These are phyloP conservation scores for Craseonycteris thonglongyai DNA, from an alignment of 2,113 vertebrate genomes.

Conservation along the genomic window DNA sequence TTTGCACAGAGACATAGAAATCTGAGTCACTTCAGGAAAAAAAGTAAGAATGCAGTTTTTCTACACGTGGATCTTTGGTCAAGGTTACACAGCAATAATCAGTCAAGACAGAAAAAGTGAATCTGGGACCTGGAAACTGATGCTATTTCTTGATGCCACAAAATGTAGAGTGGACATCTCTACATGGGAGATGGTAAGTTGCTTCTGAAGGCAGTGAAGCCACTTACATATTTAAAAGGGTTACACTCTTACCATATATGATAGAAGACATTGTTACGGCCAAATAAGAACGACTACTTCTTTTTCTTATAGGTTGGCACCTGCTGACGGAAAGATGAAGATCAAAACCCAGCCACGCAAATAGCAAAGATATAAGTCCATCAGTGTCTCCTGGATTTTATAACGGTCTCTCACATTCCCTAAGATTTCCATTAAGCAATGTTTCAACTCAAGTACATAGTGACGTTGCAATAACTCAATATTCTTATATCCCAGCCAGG, in stretches of 20 bases:
- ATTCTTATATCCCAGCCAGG: background rate
- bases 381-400: background rate
- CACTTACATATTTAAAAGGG: background rate
- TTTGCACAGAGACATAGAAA: background rate
- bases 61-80: background rate
- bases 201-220: background rate
- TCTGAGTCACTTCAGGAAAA: background rate
- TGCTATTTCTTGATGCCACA: background rate
- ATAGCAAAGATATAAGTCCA: background rate
- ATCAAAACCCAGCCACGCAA: background rate
- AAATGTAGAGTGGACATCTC: background rate
- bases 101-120: background rate
- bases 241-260: background rate
- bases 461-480: background rate
- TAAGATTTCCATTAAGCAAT: background rate
- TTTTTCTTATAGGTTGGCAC: background rate
- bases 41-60: background rate
- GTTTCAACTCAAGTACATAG: background rate
- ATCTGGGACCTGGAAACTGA: background rate
- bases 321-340: background rate
- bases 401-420: background rate
- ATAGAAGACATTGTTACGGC: background rate
- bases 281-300: background rate
- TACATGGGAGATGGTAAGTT: background rate
- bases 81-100: background rate